These are phyloP conservation scores for Apodemus speciosus DNA, from an alignment of 2,113 vertebrate species.

Conservation along the genomic window DNA sequence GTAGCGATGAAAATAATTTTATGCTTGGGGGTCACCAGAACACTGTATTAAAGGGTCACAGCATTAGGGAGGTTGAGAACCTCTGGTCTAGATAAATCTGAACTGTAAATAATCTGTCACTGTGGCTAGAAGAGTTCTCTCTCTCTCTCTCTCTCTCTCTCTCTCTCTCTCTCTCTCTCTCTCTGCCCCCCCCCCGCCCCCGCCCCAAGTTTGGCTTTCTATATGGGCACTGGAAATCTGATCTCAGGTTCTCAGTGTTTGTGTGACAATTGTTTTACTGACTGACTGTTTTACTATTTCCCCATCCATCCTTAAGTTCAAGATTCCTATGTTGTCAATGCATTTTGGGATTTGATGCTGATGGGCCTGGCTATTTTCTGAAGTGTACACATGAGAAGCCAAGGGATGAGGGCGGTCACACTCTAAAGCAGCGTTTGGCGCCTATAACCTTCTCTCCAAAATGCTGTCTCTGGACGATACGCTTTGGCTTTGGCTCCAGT, in stretches of 20 bases:
- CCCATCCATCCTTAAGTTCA: not conserved
- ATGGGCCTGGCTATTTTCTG: slow-evolving; percentile 3
- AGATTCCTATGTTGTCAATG: not conserved
- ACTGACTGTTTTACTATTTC: not conserved
- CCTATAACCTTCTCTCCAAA: not conserved
- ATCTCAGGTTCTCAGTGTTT: not conserved
- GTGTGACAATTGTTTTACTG: not conserved
- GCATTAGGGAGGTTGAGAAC: not conserved
- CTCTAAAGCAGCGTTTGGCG: not conserved
- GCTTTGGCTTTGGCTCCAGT: not conserved
- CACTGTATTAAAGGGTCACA: not conserved
- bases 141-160: not conserved
- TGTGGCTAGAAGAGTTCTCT: not conserved
- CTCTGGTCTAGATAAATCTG: not conserved
- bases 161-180: not conserved
- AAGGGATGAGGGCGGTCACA: not conserved
- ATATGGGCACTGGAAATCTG: not conserved
- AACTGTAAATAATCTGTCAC: not conserved
- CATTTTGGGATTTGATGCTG: not conserved
- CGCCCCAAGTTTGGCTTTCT: not conserved
- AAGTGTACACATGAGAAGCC: not conserved
- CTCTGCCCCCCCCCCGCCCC: no score
- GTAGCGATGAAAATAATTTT: not conserved
- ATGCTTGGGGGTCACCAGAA: not conserved
- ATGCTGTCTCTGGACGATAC: not conserved